A percentile compares a stretch with the other conserved stretches of the same genome.
Conservation (phyloP, 2,888 invertebrate genomes). For the Ennomos erosarius region DNA sequence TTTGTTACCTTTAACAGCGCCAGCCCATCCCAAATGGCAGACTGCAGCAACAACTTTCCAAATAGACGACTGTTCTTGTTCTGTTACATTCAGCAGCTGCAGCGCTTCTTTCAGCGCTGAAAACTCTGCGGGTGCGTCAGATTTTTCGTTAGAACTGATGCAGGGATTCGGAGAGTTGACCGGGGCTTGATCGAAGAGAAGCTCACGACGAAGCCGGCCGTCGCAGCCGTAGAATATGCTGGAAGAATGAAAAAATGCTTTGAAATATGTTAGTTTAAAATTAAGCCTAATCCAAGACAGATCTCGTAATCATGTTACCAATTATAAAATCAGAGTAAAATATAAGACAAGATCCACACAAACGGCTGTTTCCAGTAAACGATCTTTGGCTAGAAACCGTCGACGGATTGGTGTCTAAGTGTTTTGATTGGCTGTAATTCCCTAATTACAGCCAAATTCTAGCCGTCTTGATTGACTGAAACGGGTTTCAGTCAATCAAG, state of each 20-base stretch:
- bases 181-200: conserved; percentile 90
- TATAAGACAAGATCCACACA: no score
- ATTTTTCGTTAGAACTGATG: conserved; percentile 90
- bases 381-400: no score
- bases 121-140: conserved; percentile 94
- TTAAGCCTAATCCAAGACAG: no score
- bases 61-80: conserved; percentile 92
- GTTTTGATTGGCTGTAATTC: no score
- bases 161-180: conserved; percentile 88
- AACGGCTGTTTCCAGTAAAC: no score
- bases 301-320: no score
- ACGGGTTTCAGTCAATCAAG: no score
- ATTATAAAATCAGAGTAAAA: no score
- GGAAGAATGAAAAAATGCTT: conserved; percentile 51
- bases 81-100: conserved; percentile 89
- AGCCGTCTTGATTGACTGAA: no score
- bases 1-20: conserved; percentile 88
- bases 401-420: no score
- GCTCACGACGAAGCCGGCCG: conserved; percentile 91
- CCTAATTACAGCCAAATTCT: no score
- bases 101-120: conserved; percentile 92
- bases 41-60: conserved; percentile 97
- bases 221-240: conserved; percentile 93
- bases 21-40: conserved; percentile 96
- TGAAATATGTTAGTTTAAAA: no score